Evolutionary conservation across 2,797 vertebrate species (phyloP).

Genomic region (Gymnocypris eckloni): DNA sequence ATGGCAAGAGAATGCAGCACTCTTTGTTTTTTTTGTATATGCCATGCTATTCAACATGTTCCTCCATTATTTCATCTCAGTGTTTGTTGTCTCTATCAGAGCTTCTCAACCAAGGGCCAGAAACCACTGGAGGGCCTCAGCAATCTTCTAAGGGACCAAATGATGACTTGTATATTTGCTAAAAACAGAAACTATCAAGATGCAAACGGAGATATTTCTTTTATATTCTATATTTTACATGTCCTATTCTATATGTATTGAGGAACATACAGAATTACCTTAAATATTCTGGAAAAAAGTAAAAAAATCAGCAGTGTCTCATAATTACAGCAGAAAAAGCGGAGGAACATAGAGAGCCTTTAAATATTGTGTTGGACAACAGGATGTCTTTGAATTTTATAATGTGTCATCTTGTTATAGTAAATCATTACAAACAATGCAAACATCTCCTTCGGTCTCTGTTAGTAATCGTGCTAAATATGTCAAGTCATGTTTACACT

Average conservation of each 20-base stretch:
- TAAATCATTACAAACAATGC: not conserved
- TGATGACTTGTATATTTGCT: not conserved
- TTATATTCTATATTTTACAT: too few species aligned
- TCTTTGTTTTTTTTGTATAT: not conserved
- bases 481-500: constrained; percentile 6
- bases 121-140: not conserved
- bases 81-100: not conserved
- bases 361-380: not conserved
- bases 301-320: not conserved
- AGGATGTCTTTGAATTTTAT: not conserved
- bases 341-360: not conserved
- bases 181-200: too few species aligned
- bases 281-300: too few species aligned
- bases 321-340: not conserved
- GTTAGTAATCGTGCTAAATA: not conserved
- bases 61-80: not conserved
- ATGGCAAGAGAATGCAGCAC: not conserved
- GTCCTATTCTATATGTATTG: not conserved
- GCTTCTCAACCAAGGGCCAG: not conserved
- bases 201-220: too few species aligned
- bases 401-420: not conserved
- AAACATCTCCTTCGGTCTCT: not conserved
- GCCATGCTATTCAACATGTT: not conserved
- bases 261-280: not conserved
- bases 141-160: not conserved